Conservation (phyloP, 2,888 invertebrate genomes). For the Tuberolachnus salignus region DNA sequence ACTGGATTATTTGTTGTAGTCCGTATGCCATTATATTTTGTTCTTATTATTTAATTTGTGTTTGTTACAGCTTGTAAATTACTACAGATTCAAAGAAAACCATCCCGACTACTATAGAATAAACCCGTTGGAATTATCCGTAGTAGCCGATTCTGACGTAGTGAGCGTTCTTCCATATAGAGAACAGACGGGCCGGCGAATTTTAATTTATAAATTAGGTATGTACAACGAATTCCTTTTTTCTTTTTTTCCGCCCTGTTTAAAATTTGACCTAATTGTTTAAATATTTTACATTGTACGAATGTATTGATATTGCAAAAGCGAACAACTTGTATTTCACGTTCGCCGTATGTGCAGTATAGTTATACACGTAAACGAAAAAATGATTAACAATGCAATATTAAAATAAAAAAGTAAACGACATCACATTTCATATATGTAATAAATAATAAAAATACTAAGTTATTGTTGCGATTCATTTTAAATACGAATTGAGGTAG, state of each 20-base stretch:
- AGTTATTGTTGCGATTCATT: no score
- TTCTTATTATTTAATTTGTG: constrained; percentile 9
- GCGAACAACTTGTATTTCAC: neutral
- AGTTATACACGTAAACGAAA: neutral
- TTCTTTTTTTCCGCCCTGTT: neutral
- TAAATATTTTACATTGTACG: neutral
- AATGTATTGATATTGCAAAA: neutral
- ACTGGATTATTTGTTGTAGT: no score
- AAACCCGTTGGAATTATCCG: constrained; percentile 69
- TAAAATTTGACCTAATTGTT: constrained; percentile 1
- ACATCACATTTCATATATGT: no score
- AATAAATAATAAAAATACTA: no score
- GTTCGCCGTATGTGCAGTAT: neutral
- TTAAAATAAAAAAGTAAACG: no score
- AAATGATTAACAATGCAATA: neutral
- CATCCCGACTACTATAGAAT: constrained; percentile 74
- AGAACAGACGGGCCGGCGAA: constrained; percentile 75
- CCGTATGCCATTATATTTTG: no score
- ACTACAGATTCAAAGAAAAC: constrained; percentile 76
- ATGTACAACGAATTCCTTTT: constrained; percentile 58
- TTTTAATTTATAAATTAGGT: constrained; percentile 77
- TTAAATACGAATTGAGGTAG: no score
- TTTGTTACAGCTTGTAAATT: constrained; percentile 72
- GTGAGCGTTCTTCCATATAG: constrained; percentile 77
- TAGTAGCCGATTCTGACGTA: constrained; percentile 72